phyloP scores from a whole-genome alignment of 2,113 vertebrate species.

The Pipa parva region DNA sequence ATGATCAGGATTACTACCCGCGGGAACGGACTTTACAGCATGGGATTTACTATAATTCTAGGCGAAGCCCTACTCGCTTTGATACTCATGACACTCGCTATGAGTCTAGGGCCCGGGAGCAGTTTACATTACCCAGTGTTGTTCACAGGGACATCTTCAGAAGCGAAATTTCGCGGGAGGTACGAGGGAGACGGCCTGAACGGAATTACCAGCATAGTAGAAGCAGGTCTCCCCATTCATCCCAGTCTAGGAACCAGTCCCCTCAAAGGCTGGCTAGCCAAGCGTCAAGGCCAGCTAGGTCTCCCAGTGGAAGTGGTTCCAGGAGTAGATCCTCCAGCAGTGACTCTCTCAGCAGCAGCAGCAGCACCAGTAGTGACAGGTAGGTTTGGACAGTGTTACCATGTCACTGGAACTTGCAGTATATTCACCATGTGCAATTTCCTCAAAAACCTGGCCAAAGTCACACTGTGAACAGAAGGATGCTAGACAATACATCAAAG shows the following conservation, averaged over 20 bases:
- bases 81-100: constrained; percentile 91
- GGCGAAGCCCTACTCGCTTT: constrained; percentile 93
- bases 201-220: constrained; percentile 89
- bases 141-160: constrained; percentile 97
- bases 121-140: constrained; percentile 91
- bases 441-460: no score
- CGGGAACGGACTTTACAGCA: constrained; percentile 88
- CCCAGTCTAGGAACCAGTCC: constrained; percentile 88
- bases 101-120: constrained; percentile 81
- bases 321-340: constrained; percentile 92
- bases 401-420: no score
- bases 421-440: no score
- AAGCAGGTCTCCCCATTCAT: constrained; percentile 90
- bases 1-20: constrained; percentile 95
- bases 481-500: no score
- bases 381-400: constrained; percentile 57
- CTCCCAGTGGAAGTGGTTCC: constrained; percentile 87
- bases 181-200: constrained; percentile 82
- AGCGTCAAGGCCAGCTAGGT: constrained; percentile 75
- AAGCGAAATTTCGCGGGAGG: constrained; percentile 80
- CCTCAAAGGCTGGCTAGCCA: constrained; percentile 88
- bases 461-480: no score
- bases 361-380: constrained; percentile 96
- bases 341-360: constrained; percentile 96
- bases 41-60: constrained; percentile 88